Base-by-base conservation (phyloP, 2,888 invertebrate genomes). In the Ceratothoa steindachneri region DNA sequence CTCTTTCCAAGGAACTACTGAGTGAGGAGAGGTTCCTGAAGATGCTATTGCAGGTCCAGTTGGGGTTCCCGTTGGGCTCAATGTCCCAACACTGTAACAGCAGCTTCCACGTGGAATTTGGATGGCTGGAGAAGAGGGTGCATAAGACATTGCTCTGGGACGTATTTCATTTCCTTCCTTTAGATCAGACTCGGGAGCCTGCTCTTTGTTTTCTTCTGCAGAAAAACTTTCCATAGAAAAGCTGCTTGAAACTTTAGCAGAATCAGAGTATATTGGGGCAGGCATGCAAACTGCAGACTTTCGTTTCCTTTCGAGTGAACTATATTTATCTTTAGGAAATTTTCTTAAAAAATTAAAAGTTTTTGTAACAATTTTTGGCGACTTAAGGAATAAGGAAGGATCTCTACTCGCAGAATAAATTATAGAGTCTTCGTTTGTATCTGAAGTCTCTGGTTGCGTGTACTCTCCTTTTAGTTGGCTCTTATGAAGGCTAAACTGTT, bases 151-250 rank as follows among this genome's bases (percentile, higher is more conserved):
- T 9, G 77, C 73, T 60, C 77, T 67, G 7, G 70, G 71, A 30
- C 77, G 71, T 24, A 60, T 22, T 60, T 60, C 60, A 60, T 15
- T n/a, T 7, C 60, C 60, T 7, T 60, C 60, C 24, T 60, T 60
- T 3, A 22, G n/a, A 60, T 60, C 22, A 12, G 60, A 1, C 1
- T 70, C 70, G 19, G 30, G 30, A 9, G 64, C 69, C 24, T 29
- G 30, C 0, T 27, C 31, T n/a, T 30, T 51, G 15, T 52, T 52
- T 60, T 75, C 69, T 24, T 78, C 78, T 28, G 76, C 79, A 2
- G 76, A 72, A 52, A 79, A 79, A 52, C 79, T 79, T 30, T 79
- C 79, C 71, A 79, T 67, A 19, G 79, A 79, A 60, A 73, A 79
- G 41, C 79, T 79, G 71, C 74, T 76, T n/a, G 76, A 76, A 29